Conservation (phyloP, 2,888 invertebrate species). For the Cistogaster globosa region DNA sequence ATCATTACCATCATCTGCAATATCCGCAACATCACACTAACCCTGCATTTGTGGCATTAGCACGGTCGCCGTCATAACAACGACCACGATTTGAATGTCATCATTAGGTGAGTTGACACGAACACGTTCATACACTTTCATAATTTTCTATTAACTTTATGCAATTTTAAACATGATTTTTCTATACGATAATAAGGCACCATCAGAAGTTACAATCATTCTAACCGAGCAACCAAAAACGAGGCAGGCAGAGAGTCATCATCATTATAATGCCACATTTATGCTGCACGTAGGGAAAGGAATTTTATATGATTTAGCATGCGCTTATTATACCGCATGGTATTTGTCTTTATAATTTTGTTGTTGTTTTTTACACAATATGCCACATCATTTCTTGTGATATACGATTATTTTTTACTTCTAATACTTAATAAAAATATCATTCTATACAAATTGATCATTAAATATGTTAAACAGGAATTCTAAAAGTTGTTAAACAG, state of each 20-base stretch:
- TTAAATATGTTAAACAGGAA: slow-evolving; percentile 72
- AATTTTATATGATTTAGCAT: slow-evolving; percentile 17
- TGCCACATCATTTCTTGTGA: slow-evolving; percentile 53
- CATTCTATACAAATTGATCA: slow-evolving; percentile 74
- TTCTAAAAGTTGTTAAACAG: slow-evolving; percentile 41
- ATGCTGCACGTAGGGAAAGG: slow-evolving; percentile 27
- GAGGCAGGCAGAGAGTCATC: slow-evolving; percentile 2
- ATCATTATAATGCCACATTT: slow-evolving; percentile 53
- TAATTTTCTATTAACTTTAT: slow-evolving; percentile 50
- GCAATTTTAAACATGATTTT: slow-evolving; percentile 69
- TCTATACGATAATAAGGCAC: slow-evolving; percentile 63
- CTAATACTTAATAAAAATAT: slow-evolving; percentile 72
- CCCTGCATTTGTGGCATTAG: background rate
- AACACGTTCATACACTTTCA: slow-evolving; percentile 41
- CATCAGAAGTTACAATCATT: slow-evolving; percentile 6
- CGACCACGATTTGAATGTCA: slow-evolving; percentile 67
- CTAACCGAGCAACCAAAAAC: background rate
- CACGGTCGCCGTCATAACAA: slow-evolving; percentile 49
- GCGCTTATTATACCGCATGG: slow-evolving; percentile 28
- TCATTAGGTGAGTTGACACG: slow-evolving; percentile 68
- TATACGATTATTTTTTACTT: slow-evolving; percentile 13
- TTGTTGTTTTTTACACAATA: slow-evolving; percentile 19
- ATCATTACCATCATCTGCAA: slow-evolving; percentile 13
- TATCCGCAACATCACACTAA: slow-evolving; percentile 35
- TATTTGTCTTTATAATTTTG: slow-evolving; percentile 24